Base-by-base conservation (phyloP, 2,113 vertebrate genomes). In the Ameiurus melas region DNA sequence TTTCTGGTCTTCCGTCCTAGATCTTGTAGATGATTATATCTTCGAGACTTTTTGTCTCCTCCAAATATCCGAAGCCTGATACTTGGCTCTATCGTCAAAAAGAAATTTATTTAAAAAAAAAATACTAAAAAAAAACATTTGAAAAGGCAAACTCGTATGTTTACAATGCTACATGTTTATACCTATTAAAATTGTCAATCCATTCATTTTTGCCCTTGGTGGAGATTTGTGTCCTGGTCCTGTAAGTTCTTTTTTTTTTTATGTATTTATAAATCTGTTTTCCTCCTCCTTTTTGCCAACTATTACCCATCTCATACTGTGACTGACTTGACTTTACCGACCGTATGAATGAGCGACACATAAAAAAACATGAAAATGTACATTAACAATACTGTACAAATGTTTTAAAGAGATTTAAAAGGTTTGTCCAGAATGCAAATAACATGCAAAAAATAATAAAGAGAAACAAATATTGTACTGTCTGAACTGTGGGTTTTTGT, bases 281-380 rank as follows among this genome's bases (percentile, higher is more conserved):
- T 87, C 91, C 36, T 82, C 84, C 91, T 92, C 90, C 89, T 89
- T 94, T 94, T 94, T 92, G 91, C 92, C 94, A 92, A 88, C 92
- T 93, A 89, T 92, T 89, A 90, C 92, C 94, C 93, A 92, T 92
- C 91, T 94, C 92, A 90, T 92, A 96, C 95, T 95, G 95, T 95
- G 95, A 96, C 95, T 92, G 95, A 95, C 95, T 95, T 94, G 94
- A 96, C 95, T 94, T 95, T 92, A 95, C 94, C 95, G 95, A 96
- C 95, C 92, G 93, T 95, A 95, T 96, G 95, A 96, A 96, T 96
- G 95, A 95, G 95, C 91, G 95, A 96, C 71, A 62, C 51, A 89
- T 30, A 30, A 78, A 71, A 95, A 94, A 94, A 95, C 93, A 95
- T 93, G 77, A 87, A 92, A 87, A 89, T 90, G 92, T 92, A 92